Evolutionary conservation across 2,113 vertebrate species (phyloP), one percentile per base, ranked within the genome.

Genomic region (Cebidichthys violaceus): DNA sequence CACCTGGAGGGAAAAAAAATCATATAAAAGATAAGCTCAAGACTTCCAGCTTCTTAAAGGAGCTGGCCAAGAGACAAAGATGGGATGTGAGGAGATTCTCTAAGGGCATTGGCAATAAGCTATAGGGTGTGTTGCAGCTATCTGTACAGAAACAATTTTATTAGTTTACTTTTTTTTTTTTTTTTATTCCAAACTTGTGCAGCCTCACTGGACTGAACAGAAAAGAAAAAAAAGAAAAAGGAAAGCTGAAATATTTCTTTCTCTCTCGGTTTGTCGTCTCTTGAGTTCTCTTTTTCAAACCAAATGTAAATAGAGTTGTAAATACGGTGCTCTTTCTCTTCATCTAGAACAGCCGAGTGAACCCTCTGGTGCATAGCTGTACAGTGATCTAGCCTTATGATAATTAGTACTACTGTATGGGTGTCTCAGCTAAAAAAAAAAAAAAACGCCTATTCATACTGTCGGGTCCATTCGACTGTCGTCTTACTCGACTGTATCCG

Each of bases 41-140:
- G 18, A 66, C 57, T 29, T 59, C 24, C n/a, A 82, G 86, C 79
- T 93, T 33, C 33, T 75, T 77, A 75, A 65, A 10, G 50, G 61
- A 61, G 77, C 76, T 61, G 82, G 75, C 80, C 60, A 33, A 77
- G 75, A 83, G 17, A 78, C 35, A 60, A 54, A 65, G 71, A 55
- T 22, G 35, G 65, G 54, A 62, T 33, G 39, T 7, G 85, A 92
- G 70, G 81, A 81, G 74, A 68, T 65, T 94, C 69, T 95, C 87
- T 94, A 96, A 96, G 97, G 97, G 96, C 97, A 97, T 97, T 97
- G 96, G 97, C 97, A 98, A 98, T 98, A 98, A 98, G 95, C 95
- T 97, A 96, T 94, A 79, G 54, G 1, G 79, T 85, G 95, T 95
- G 96, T 97, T 96, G 97, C 97, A 97, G 96, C 96, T 97, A 96